Evolutionary conservation across 2,888 invertebrate species (phyloP), one percentile per base, ranked within the genome.

Genomic region (Andricus quercusramuli): DNA sequence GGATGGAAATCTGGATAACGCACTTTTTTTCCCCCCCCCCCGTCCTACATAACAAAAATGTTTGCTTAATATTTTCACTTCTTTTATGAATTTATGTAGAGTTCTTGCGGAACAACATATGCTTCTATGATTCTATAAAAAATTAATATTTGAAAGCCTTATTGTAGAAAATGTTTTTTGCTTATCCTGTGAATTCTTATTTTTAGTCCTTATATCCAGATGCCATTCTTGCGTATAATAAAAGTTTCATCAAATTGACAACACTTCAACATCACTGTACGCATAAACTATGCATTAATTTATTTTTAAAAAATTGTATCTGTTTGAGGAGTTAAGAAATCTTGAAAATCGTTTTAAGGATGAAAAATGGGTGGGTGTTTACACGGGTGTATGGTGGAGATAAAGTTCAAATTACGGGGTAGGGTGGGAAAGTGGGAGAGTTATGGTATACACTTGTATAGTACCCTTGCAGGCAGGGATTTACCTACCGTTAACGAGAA

Each of bases 401-500:
- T 74, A 74, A 74, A 74, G 56, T 74, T 29, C 56, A 56, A 74
- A 56, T 20, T 74, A 20, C 56, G 20, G 15, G 20, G 25, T 13
- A 56, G 51, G 29, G 70, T 70, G 51, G n/a, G 11, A 20, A 74
- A n/a, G 51, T 37, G 13, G 65, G 20, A 5, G 65, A 17, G 65
- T 22, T 22, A 41, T 67, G 70, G 70, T 51, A 25, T 47, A 17
- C 29, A 22, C 9, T 47, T 47, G 47, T 47, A 17, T 15, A 47
- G 47, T 11, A 68, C 68, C 20, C 51, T 56, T 51, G 51, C 32
- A 56, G n/a, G 44, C n/a, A 44, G 44, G n/a, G 47, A 47, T 74
- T 74, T 56, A 74, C 32, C 56, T 56, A 74, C 32, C 56, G 74
- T 74, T 74, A 74, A 74, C 56, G 56, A 74, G 74, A 74, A 56